These are phyloP conservation scores for Callocephalon fimbriatum DNA, from an alignment of 2,113 vertebrate genomes.

Conservation along the genomic window DNA sequence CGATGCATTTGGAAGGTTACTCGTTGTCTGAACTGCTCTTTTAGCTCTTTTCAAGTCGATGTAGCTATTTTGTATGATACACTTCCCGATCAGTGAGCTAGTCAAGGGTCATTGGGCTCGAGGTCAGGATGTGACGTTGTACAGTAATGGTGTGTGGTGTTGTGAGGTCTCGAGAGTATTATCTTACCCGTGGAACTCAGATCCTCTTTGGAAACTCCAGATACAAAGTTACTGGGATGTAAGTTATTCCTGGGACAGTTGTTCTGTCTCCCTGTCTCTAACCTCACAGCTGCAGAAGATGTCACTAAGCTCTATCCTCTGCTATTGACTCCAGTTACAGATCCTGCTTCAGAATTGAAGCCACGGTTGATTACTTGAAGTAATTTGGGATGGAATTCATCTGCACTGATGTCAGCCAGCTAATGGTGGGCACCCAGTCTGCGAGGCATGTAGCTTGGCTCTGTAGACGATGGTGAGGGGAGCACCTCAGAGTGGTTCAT, in stretches of 20 bases:
- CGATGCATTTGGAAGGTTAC: not conserved
- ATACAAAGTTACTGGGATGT: not conserved
- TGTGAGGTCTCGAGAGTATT: slow-evolving; percentile 44
- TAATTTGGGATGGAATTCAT: slow-evolving; percentile 35
- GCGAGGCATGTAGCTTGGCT: fast-evolving
- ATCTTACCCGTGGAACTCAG: slow-evolving; percentile 4
- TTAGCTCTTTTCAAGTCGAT: not conserved
- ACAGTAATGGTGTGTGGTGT: slow-evolving; percentile 24
- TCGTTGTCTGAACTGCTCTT: not conserved
- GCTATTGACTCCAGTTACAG: slow-evolving; percentile 18
- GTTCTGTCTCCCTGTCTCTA: not conserved
- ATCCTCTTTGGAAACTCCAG: slow-evolving; percentile 18
- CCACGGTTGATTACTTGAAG: slow-evolving; percentile 62
- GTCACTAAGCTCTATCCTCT: not conserved
- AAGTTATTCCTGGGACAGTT: not conserved
- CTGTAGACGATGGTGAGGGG: not conserved
- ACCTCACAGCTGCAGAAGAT: slow-evolving; percentile 7
- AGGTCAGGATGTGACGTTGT: slow-evolving; percentile 15
- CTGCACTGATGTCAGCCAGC: slow-evolving; percentile 4
- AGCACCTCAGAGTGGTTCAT: not conserved
- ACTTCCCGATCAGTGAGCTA: not conserved
- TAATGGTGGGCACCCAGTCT: not conserved
- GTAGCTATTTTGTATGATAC: slow-evolving; percentile 36
- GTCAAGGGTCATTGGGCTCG: not conserved
- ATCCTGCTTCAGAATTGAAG: slow-evolving; percentile 66